These are phyloP conservation scores for Euplexia lucipara DNA, from an alignment of 2,888 invertebrate species.

Conservation along the genomic window DNA sequence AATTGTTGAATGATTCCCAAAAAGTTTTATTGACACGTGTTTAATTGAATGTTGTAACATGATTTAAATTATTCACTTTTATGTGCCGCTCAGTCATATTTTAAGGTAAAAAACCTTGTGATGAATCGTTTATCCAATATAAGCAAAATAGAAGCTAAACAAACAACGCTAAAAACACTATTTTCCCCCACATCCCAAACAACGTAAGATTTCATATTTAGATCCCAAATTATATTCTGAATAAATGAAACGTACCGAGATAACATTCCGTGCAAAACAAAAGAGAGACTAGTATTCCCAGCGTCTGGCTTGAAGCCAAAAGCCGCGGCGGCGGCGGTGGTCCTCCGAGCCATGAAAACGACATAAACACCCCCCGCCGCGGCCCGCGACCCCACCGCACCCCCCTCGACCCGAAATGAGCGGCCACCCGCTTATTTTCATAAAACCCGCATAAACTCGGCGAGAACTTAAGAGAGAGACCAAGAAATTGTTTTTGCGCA, in stretches of 20 bases:
- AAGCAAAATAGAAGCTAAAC: slow-evolving; percentile 19
- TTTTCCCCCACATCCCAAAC: slow-evolving; percentile 22
- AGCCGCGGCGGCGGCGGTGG: slow-evolving; percentile 78
- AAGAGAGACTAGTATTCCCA: slow-evolving; percentile 78
- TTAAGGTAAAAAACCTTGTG: background rate
- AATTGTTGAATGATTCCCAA: slow-evolving; percentile 18
- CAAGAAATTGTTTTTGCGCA: slow-evolving; percentile 80
- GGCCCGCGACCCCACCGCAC: slow-evolving; percentile 66
- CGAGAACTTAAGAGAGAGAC: slow-evolving; percentile 79
- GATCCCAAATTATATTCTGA: slow-evolving; percentile 66
- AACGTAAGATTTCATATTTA: slow-evolving; percentile 62
- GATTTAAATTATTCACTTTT: background rate
- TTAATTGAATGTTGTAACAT: background rate
- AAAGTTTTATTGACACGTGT: background rate
- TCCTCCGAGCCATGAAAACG: slow-evolving; percentile 83
- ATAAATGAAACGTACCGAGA: slow-evolving; percentile 72
- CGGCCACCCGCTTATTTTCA: slow-evolving; percentile 90
- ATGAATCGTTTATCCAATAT: background rate
- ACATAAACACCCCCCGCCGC: slow-evolving; percentile 81
- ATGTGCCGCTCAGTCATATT: background rate
- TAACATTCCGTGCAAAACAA: slow-evolving; percentile 79
- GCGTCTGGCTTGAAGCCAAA: slow-evolving; percentile 85
- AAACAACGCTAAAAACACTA: slow-evolving; percentile 41
- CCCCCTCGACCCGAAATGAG: slow-evolving; percentile 86
- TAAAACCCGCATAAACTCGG: slow-evolving; percentile 87